These are phyloP conservation scores for Dusona sp. DNA, from an alignment of 2,888 invertebrate species.

Conservation along the genomic window DNA sequence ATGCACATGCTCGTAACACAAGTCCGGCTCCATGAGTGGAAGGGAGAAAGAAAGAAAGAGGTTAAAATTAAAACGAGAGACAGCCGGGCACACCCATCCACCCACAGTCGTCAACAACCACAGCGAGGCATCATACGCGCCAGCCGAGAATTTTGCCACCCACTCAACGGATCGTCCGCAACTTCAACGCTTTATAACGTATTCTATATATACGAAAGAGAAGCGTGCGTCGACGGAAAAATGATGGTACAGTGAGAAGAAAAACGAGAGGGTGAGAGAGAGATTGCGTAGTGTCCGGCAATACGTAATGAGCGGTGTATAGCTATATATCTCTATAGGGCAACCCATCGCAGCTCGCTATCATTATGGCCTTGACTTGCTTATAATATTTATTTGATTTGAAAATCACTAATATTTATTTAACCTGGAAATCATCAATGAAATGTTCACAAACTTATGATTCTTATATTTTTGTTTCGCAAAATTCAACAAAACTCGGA, in stretches of 20 bases:
- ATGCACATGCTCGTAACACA: conserved; percentile 9
- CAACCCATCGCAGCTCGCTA: neutral
- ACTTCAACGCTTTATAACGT: conserved; percentile 50
- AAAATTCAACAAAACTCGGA: neutral
- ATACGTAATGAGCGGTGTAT: neutral
- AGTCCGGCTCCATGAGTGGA: conserved; percentile 30
- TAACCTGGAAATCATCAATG: no score
- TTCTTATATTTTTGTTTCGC: no score
- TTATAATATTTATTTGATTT: neutral
- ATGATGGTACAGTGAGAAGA: conserved; percentile 18
- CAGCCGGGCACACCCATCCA: conserved; percentile 75
- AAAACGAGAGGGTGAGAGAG: conserved; percentile 33
- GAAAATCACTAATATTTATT: no score
- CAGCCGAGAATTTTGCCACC: conserved; percentile 60
- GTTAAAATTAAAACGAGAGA: conserved; percentile 83
- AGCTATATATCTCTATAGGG: neutral
- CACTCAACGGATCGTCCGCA: conserved; percentile 60
- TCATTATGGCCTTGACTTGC: neutral
- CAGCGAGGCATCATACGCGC: conserved; percentile 58
- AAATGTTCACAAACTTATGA: no score
- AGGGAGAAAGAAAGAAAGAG: conserved; percentile 70
- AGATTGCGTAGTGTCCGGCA: conserved; percentile 9
- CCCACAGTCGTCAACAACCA: conserved; percentile 60
- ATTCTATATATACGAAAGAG: conserved; percentile 24
- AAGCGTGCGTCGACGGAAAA: conserved; percentile 35